Evolutionary conservation across 2,113 vertebrate genomes (phyloP), one percentile per base, ranked within the genome.

Genomic region (Aldabrachelys gigantea): DNA sequence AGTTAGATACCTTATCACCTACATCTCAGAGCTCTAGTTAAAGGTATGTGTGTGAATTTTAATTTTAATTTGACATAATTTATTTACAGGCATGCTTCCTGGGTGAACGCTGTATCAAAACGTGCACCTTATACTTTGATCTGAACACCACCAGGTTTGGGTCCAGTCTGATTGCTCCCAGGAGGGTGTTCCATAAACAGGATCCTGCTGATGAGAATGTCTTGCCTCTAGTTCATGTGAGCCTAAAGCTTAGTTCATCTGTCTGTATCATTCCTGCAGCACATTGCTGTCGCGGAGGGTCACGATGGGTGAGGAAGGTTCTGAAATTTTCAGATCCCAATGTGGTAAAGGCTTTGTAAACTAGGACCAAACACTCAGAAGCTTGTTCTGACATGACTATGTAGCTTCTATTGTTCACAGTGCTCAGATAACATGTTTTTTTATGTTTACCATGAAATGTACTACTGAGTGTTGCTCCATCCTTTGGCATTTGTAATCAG

Each of bases 141-240:
- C 85, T 92, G 93, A 97, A 87, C 82, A 88, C 72, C 89, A 91
- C 82, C 86, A 93, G 65, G 52, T 88, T 59, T 80, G 49, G 8
- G 52, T 82, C 84, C 78, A 94, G 82, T 93, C 84, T 95, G 90
- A 96, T 94, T 44, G 72, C 56, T 93, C 96, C 87, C 91, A 96
- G 89, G 57, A 92, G 0, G 1, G 44, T 89, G 82, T 35, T 94
- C 5, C 2, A 52, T 52, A 96, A 25, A 89, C 54, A 91, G 75
- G n/a, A 89, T 96, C 90, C 92, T 95, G 96, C 96, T 92, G 93
- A 72, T 1, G 2, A 85, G n/a, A 89, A 82, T 62, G 5, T 21
- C 82, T 95, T 21, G 84, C 5, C 44, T 25, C 82, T 38, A 50
- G 69, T 88, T 57, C 90, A 44, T 19, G 56, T 47, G 91, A 27